Evolutionary conservation across 2,888 invertebrate genomes (phyloP).

Genomic region (Antheraea assamensis): DNA sequence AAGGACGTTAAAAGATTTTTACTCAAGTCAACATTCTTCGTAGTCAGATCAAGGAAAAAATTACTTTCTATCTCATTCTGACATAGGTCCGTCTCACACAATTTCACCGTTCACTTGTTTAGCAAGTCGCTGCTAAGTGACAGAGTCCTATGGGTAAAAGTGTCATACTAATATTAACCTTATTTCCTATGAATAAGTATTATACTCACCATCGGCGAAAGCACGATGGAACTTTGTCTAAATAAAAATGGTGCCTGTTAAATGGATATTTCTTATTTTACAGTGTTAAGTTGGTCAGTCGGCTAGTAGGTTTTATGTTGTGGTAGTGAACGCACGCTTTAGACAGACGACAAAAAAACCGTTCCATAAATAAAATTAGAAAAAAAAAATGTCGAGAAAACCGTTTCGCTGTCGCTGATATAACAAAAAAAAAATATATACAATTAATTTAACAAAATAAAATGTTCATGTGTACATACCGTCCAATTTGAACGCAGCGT

Average conservation of each 20-base stretch:
- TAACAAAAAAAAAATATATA: slow-evolving; percentile 27
- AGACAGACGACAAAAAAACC: slow-evolving; percentile 26
- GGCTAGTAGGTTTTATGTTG: slow-evolving; percentile 74
- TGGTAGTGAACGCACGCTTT: slow-evolving; percentile 58
- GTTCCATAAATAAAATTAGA: slow-evolving; percentile 33
- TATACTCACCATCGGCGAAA: slow-evolving; percentile 35
- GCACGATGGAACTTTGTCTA: slow-evolving; percentile 51
- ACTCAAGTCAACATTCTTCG: slow-evolving; percentile 40
- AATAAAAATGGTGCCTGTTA: slow-evolving; percentile 51
- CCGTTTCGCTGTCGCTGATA: slow-evolving; percentile 52
- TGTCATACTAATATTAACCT: background rate
- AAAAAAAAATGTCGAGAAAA: slow-evolving; percentile 64
- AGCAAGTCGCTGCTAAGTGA: slow-evolving; percentile 62
- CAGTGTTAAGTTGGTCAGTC: slow-evolving; percentile 79
- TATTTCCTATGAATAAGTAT: background rate
- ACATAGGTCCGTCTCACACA: slow-evolving; percentile 67
- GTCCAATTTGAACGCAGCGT: slow-evolving; percentile 36
- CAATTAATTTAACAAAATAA: slow-evolving; percentile 36
- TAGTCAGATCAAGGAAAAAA: slow-evolving; percentile 60
- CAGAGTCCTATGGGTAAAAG: slow-evolving; percentile 47
- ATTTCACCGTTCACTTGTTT: slow-evolving; percentile 82
- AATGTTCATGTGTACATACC: slow-evolving; percentile 50
- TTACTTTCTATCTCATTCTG: slow-evolving; percentile 60
- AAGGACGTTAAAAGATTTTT: background rate
- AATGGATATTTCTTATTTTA: slow-evolving; percentile 82